A percentile compares a stretch with the other conserved stretches of the same genome.
Evolutionary conservation across 1,140 invertebrate genomes (phyloP).

Genomic region (Dinothrombium tinctorium): DNA sequence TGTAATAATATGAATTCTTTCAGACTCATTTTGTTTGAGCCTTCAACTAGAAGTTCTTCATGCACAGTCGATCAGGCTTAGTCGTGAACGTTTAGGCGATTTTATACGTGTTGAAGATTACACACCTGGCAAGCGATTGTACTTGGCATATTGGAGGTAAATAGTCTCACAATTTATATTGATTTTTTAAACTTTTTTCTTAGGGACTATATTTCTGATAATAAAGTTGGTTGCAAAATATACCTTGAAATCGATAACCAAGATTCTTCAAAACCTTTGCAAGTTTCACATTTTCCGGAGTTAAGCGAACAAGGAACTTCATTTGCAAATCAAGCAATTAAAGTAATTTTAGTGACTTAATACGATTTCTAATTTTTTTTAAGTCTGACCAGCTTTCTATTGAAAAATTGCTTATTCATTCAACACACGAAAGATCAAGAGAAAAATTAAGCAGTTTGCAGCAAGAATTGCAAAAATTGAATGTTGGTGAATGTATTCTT

Average conservation of each 20-base stretch:
- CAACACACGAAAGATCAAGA: conserved; percentile 72
- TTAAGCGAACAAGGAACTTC: conserved; percentile 37
- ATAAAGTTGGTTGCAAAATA: conserved; percentile 41
- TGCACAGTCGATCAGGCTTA: conserved; percentile 69
- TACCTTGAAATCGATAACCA: conserved; percentile 64
- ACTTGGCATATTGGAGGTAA: conserved; percentile 88
- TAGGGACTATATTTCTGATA: background rate
- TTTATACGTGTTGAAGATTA: conserved; percentile 84
- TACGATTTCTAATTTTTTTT: conserved; percentile 11
- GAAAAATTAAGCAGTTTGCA: conserved; percentile 57
- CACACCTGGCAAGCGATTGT: conserved; percentile 55
- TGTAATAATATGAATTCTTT: background rate
- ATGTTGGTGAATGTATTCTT: conserved; percentile 38
- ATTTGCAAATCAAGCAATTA: conserved; percentile 23
- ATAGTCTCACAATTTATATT: no score
- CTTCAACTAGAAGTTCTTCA: conserved; percentile 82
- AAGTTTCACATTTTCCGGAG: conserved; percentile 63
- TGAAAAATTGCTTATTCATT: conserved; percentile 86
- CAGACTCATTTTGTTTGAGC: conserved; percentile 74
- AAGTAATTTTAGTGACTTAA: conserved; percentile 16
- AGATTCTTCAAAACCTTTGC: conserved; percentile 50
- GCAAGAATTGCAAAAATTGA: conserved; percentile 36
- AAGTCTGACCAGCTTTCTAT: conserved; percentile 66
- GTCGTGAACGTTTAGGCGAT: conserved; percentile 60
- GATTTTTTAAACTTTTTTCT: no score